phyloP scores from a whole-genome alignment of 2,113 vertebrate genomes.

The Uria aalge region DNA sequence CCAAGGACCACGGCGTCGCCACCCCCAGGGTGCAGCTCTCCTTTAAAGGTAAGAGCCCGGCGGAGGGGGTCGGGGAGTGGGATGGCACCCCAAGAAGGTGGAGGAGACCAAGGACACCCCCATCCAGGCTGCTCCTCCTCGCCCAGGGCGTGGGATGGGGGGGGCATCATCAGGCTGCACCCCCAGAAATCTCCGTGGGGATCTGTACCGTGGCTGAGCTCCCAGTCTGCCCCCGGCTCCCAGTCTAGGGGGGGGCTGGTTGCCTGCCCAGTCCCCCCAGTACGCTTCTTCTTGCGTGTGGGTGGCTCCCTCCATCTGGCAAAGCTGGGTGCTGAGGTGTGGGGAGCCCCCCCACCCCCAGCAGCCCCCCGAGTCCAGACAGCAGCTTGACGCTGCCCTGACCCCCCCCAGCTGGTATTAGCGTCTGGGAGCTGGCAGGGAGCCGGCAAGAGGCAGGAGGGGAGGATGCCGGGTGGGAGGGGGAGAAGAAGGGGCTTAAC shows the following conservation, averaged over 20 bases:
- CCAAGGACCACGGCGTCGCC: slow-evolving; percentile 67
- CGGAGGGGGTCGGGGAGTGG: accelerated
- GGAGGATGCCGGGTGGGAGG: not conserved
- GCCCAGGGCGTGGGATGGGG: accelerated
- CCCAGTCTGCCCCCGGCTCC: not conserved
- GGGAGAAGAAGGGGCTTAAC: slow-evolving; percentile 18
- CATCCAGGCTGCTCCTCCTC: not conserved
- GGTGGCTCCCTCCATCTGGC: slow-evolving; percentile 16
- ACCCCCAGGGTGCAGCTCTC: slow-evolving; percentile 74
- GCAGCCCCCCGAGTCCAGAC: not conserved
- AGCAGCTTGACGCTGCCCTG: not conserved
- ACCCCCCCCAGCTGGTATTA: slow-evolving; percentile 52
- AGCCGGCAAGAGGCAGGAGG: not conserved
- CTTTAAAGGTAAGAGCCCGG: slow-evolving; percentile 75
- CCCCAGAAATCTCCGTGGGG: not conserved
- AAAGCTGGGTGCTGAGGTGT: not conserved
- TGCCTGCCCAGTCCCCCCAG: not conserved
- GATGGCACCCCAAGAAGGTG: not conserved
- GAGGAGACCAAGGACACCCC: not conserved
- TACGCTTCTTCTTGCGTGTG: not conserved
- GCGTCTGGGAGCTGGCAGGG: slow-evolving; percentile 22
- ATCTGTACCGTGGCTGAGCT: not conserved
- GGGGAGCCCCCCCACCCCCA: not conserved
- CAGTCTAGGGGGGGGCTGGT: not conserved
- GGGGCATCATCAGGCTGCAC: not conserved